Conservation (phyloP, 1,140 invertebrate species). For the Batillaria attramentaria region DNA sequence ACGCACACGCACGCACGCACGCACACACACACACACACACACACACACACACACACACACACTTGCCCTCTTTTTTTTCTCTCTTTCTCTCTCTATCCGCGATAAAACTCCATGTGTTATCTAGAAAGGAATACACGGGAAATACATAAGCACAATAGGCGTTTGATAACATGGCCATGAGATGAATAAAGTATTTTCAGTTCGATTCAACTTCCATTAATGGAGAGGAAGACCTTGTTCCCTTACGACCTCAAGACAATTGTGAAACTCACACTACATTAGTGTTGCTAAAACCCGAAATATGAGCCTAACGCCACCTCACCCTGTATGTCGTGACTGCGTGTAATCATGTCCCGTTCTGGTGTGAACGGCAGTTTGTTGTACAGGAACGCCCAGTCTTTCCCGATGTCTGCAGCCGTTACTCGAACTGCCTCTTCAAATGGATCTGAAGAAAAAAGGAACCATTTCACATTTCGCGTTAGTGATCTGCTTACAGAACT, state of each 20-base stretch:
- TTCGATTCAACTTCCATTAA: too few relatives aligned
- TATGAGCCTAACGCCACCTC: too few relatives aligned
- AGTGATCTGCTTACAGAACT: too few relatives aligned
- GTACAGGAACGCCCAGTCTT: slow-evolving; percentile 56
- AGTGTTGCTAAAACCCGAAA: not conserved
- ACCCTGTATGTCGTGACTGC: slow-evolving; percentile 47
- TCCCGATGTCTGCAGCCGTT: slow-evolving; percentile 50
- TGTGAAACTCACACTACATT: not conserved
- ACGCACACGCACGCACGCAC: not conserved
- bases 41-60: not conserved
- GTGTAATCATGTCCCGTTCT: slow-evolving; percentile 39
- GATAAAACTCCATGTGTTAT: too few relatives aligned
- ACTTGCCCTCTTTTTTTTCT: not conserved
- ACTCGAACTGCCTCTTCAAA: slow-evolving; percentile 47
- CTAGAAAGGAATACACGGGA: too few relatives aligned
- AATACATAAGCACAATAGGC: too few relatives aligned
- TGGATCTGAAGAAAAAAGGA: slow-evolving; percentile 54
- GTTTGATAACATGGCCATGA: too few relatives aligned
- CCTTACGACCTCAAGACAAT: too few relatives aligned
- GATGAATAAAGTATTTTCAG: too few relatives aligned
- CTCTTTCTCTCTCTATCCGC: too few relatives aligned
- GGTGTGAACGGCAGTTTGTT: slow-evolving; percentile 54
- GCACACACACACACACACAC: not conserved
- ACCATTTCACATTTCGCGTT: too few relatives aligned
- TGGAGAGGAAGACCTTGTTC: too few relatives aligned